A percentile compares a stretch with the other conserved stretches of the same genome.
These are phyloP conservation scores for Gavia stellata DNA, from an alignment of 2,113 vertebrate genomes.

Conservation along the genomic window DNA sequence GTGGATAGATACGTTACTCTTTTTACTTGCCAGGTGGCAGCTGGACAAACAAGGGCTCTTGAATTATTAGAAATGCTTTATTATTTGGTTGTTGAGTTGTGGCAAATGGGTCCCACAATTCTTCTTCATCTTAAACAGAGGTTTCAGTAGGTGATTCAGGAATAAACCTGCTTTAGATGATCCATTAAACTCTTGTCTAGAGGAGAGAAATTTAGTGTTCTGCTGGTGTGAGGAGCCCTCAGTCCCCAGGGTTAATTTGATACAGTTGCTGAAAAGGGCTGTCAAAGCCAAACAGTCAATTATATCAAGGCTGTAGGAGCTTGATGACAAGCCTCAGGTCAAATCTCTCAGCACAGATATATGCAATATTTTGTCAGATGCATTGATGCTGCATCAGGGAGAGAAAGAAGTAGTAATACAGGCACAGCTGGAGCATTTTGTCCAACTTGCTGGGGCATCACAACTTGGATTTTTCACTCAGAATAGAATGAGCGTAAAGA, in stretches of 20 bases:
- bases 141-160: neutral
- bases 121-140: neutral
- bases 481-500: neutral
- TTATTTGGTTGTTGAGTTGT: neutral
- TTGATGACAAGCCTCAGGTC: neutral
- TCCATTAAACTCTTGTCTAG: neutral
- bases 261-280: neutral
- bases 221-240: neutral
- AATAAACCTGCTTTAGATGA: neutral
- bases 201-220: neutral
- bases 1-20: neutral
- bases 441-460: neutral
- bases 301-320: neutral
- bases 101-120: neutral
- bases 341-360: neutral
- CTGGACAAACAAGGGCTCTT: neutral
- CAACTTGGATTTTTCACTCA: neutral
- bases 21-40: neutral
- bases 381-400: neutral
- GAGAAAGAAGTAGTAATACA: neutral
- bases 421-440: neutral
- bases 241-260: neutral
- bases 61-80: neutral
- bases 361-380: neutral
- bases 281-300: neutral